Conservation (phyloP, 1,140 invertebrate genomes). For the Drosophila punjabiensis region DNA sequence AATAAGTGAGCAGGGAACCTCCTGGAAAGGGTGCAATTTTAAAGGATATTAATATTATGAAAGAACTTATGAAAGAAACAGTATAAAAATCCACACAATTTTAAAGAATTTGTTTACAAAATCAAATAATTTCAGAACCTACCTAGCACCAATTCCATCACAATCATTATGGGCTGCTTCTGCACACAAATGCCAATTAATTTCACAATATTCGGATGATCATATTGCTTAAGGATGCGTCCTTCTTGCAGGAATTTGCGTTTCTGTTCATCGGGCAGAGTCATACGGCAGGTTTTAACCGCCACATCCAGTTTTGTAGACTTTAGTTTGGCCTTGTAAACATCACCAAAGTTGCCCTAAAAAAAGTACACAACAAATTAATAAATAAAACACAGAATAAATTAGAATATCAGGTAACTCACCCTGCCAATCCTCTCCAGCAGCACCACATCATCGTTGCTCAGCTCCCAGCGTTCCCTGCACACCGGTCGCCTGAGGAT, state of each 20-base stretch:
- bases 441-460: constrained; percentile 97
- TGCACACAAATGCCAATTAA: constrained; percentile 99
- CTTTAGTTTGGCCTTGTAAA: constrained; percentile 95
- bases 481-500: constrained; percentile 94
- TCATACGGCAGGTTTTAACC: constrained; percentile 97
- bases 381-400: background rate
- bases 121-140: constrained; percentile 5
- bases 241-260: constrained; percentile 98
- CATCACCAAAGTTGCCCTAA: constrained; percentile 98
- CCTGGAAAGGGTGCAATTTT: constrained; percentile 87
- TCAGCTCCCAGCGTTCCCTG: constrained; percentile 97
- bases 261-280: constrained; percentile 97
- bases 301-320: constrained; percentile 95
- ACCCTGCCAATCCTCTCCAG: constrained; percentile 98
- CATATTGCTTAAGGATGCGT: constrained; percentile 97
- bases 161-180: constrained; percentile 99
- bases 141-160: constrained; percentile 92
- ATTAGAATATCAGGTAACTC: constrained; percentile 69
- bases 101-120: no score
- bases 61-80: no score
- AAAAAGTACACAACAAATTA: background rate
- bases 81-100: background rate
- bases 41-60: background rate
- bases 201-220: constrained; percentile 98
- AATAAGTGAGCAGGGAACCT: constrained; percentile 94